These are phyloP conservation scores for Allygus modestus DNA, from an alignment of 2,888 invertebrate genomes.

Conservation along the genomic window DNA sequence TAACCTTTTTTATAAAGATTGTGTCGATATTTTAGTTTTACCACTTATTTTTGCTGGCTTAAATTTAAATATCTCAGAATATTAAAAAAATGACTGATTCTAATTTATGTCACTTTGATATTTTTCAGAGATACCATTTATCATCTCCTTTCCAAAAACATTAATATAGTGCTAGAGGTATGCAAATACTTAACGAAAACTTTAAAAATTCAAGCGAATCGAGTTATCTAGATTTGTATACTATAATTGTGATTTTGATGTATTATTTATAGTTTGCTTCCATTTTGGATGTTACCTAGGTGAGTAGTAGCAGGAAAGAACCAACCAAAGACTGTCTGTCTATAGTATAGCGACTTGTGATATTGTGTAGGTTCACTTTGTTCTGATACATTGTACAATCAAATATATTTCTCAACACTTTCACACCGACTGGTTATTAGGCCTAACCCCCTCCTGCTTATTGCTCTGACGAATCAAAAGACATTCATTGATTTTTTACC, in stretches of 20 bases:
- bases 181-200: background rate
- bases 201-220: background rate
- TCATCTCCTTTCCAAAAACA: too few species aligned
- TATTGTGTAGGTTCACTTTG: slow-evolving; percentile 16
- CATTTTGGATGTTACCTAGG: slow-evolving; percentile 32
- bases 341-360: slow-evolving; percentile 42
- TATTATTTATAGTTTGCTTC: slow-evolving; percentile 30
- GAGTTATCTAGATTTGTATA: slow-evolving; percentile 29
- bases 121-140: too few species aligned
- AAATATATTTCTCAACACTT: slow-evolving; percentile 50
- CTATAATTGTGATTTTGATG: slow-evolving; percentile 19
- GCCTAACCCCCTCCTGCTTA: too few species aligned
- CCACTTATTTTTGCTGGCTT: background rate
- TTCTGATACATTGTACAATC: slow-evolving; percentile 50
- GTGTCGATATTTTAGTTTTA: too few species aligned
- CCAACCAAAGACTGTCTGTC: slow-evolving; percentile 40
- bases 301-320: background rate
- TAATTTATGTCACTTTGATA: too few species aligned
- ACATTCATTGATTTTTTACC: too few species aligned
- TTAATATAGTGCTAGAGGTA: background rate
- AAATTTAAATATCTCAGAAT: too few species aligned
- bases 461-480: too few species aligned
- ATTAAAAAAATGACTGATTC: too few species aligned
- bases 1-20: too few species aligned
- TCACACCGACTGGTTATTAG: background rate